phyloP scores from a whole-genome alignment of 1,140 invertebrate genomes.

The Carposina sasakii region DNA sequence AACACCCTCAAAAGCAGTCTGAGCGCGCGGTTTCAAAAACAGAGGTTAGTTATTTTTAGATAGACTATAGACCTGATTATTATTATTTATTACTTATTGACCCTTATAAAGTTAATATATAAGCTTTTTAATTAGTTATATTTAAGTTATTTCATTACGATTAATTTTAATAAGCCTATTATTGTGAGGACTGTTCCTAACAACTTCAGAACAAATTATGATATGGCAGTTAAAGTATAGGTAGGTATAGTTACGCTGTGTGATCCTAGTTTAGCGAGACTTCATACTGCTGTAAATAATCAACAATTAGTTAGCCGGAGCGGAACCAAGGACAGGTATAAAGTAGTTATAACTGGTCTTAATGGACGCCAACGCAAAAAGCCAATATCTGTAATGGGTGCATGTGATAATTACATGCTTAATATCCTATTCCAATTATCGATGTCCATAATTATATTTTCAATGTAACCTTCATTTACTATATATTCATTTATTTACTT shows the following conservation, averaged over 20 bases:
- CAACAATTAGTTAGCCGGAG: slow-evolving; percentile 45
- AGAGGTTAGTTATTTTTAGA: slow-evolving; percentile 62
- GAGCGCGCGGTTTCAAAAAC: slow-evolving; percentile 49
- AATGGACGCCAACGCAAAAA: slow-evolving; percentile 23
- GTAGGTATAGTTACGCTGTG: too few relatives aligned
- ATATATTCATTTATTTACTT: slow-evolving; percentile 12
- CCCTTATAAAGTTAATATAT: too few relatives aligned
- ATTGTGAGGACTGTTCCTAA: too few relatives aligned
- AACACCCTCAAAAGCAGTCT: slow-evolving; percentile 44
- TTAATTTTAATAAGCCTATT: too few relatives aligned
- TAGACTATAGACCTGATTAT: too few relatives aligned
- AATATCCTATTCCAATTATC: not conserved
- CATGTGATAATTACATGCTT: not conserved
- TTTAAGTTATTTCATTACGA: too few relatives aligned
- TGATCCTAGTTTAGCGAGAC: too few relatives aligned
- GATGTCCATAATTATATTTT: not conserved
- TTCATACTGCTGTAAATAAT: slow-evolving; percentile 51
- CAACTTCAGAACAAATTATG: too few relatives aligned
- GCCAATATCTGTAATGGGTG: slow-evolving; percentile 9
- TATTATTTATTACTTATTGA: too few relatives aligned
- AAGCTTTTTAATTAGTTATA: too few relatives aligned
- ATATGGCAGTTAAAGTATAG: too few relatives aligned
- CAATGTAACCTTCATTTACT: not conserved
- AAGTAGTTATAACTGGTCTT: slow-evolving; percentile 46
- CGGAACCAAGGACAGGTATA: slow-evolving; percentile 56